Conservation (phyloP, 2,797 vertebrate genomes). For the Ceryle rudis region DNA sequence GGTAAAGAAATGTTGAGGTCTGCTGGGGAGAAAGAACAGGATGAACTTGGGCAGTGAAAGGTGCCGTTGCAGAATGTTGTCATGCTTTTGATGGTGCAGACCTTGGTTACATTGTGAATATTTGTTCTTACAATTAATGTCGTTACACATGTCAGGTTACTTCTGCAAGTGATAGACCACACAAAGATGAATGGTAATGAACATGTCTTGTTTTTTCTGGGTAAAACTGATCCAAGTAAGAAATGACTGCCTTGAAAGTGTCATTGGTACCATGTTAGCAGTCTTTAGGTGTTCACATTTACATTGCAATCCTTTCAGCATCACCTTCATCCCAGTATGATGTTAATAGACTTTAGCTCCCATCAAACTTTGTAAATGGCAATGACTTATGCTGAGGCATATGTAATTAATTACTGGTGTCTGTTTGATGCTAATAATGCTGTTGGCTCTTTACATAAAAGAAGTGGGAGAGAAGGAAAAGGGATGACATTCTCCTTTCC, state of each 20-base stretch:
- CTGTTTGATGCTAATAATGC: not conserved
- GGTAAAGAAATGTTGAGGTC: fast-evolving
- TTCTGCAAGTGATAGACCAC: not conserved
- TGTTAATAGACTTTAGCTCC: not conserved
- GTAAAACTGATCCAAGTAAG: not conserved
- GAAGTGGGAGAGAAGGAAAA: not conserved
- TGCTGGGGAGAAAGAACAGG: not conserved
- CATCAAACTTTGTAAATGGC: not conserved
- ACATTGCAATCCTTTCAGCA: not conserved
- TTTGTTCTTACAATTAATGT: not conserved
- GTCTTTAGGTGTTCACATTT: not conserved
- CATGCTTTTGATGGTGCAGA: too few relatives aligned
- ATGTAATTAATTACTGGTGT: not conserved
- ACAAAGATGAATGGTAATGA: not conserved
- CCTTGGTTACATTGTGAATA: fast-evolving
- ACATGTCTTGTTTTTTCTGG: fast-evolving
- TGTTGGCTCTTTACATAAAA: not conserved
- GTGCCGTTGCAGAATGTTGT: not conserved
- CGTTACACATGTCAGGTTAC: not conserved
- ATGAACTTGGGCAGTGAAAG: not conserved
- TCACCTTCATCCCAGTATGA: not conserved
- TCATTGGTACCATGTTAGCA: not conserved
- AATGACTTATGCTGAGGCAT: not conserved
- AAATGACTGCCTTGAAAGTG: not conserved
- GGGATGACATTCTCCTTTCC: not conserved